phyloP scores from a whole-genome alignment of 2,113 vertebrate species.

The Mobula hypostoma region DNA sequence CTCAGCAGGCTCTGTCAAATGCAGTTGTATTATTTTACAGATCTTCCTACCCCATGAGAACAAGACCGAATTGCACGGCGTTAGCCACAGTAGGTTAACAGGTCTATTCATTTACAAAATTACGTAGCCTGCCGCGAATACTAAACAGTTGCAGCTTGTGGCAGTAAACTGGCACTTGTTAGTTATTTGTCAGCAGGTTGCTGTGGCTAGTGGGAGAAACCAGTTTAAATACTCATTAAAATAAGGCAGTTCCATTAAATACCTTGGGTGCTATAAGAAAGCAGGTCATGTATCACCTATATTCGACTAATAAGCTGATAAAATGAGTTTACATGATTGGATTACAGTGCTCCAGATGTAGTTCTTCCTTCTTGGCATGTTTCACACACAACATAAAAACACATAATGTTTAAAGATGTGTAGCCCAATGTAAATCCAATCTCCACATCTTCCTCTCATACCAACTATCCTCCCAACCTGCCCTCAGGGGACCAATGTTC shows the following conservation, averaged over 20 bases:
- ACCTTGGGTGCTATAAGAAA: background rate
- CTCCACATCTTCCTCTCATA: background rate
- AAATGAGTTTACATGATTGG: background rate
- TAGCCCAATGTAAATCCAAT: background rate
- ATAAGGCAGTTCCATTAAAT: background rate
- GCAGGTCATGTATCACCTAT: background rate
- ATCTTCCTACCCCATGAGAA: background rate
- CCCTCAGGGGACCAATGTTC: background rate
- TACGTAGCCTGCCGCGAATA: background rate
- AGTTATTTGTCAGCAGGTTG: background rate
- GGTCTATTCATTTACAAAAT: background rate
- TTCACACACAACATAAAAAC: background rate
- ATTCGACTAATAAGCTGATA: background rate
- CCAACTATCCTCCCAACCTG: background rate
- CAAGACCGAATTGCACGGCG: background rate
- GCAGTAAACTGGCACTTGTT: background rate
- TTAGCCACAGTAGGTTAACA: background rate
- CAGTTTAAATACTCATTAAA: background rate
- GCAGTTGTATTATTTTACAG: background rate
- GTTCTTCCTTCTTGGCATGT: background rate
- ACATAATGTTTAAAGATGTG: too few relatives aligned
- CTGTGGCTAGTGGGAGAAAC: too few relatives aligned
- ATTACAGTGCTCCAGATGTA: background rate
- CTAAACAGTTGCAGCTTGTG: background rate
- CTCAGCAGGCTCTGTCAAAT: background rate